A percentile compares a stretch with the other conserved stretches of the same genome.
Conservation (phyloP, 2,113 vertebrate species). For the Ciconia stormi region DNA sequence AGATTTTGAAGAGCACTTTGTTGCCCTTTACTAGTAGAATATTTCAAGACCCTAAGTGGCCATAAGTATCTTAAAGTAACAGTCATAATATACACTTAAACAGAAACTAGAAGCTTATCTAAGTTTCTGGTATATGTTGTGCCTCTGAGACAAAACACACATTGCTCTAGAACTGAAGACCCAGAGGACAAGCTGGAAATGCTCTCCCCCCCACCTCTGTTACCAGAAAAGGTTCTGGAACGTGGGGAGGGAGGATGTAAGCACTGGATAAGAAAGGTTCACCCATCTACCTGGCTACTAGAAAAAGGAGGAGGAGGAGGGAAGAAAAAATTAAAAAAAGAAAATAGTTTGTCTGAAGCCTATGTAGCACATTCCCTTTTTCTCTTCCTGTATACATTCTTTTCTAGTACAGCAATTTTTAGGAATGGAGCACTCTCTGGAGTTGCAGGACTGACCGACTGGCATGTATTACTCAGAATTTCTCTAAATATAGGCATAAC, state of each 20-base stretch:
- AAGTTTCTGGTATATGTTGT: constrained; percentile 10
- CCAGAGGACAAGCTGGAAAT: not conserved
- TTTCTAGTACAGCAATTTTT: not conserved
- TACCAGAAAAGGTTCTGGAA: not conserved
- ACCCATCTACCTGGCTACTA: not conserved
- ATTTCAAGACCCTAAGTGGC: constrained; percentile 21
- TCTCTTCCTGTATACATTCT: not conserved
- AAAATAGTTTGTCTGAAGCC: not conserved
- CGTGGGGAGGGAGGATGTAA: not conserved
- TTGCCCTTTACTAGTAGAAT: not conserved
- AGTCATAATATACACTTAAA: not conserved
- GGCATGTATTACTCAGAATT: not conserved
- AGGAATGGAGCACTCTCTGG: not conserved
- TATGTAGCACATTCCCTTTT: not conserved
- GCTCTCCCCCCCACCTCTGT: not conserved
- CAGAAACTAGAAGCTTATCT: constrained; percentile 36
- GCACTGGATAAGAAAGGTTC: not conserved
- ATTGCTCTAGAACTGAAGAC: not conserved
- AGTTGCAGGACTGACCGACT: not conserved
- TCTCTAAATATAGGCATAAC: not conserved
- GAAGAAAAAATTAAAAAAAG: not conserved
- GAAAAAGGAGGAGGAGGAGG: not conserved
- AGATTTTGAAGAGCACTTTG: not conserved
- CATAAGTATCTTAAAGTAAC: not conserved
- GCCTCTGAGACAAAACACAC: not conserved